Evolutionary conservation across 2,888 invertebrate species (phyloP).

Genomic region (Drosophila lacicola): DNA sequence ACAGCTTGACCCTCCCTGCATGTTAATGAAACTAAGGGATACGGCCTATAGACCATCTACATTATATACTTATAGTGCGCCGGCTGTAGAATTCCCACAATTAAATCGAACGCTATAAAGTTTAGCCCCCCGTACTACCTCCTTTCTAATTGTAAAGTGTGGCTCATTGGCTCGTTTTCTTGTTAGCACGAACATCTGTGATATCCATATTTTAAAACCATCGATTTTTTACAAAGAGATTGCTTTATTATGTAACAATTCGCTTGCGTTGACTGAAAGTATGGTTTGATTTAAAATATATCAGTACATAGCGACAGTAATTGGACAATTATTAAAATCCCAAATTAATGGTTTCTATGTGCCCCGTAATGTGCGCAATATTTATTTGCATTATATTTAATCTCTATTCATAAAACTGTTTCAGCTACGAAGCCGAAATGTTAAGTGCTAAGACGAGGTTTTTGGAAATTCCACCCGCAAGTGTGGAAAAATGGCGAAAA

Average conservation of each 20-base stretch:
- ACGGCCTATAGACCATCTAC: conserved; percentile 7
- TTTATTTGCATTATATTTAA: no score
- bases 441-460: no score
- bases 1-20: conserved; percentile 36
- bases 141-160: conserved; percentile 28
- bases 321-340: no score
- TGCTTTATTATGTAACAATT: background rate
- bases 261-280: no score
- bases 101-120: conserved; percentile 56
- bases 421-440: no score
- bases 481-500: no score
- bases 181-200: conserved; percentile 32
- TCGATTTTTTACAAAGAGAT: conserved; percentile 51
- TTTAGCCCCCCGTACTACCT: background rate
- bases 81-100: conserved; percentile 75
- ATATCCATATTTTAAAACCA: conserved; percentile 58
- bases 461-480: no score
- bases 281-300: no score
- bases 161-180: conserved; percentile 6
- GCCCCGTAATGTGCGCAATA: no score
- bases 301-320: no score
- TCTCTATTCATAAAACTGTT: no score
- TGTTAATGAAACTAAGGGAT: conserved; percentile 55
- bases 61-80: conserved; percentile 40
- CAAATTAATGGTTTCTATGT: no score